Conservation (phyloP, 2,113 vertebrate species). For the Stegostoma tigrinum region DNA sequence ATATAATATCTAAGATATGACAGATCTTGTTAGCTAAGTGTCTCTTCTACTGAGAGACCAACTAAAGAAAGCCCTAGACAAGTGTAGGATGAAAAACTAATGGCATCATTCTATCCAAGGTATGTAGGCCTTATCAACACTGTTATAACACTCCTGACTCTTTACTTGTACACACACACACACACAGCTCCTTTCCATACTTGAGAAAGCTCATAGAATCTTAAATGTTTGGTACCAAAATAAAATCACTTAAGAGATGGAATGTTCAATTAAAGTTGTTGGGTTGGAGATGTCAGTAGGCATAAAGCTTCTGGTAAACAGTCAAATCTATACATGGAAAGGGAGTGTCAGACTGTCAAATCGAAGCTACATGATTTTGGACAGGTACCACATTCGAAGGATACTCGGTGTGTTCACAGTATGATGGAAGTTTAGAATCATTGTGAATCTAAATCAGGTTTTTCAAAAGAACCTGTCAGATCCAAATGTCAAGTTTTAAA, state of each 20-base stretch:
- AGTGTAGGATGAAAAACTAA: too few relatives aligned
- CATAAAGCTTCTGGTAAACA: not conserved
- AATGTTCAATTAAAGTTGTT: not conserved
- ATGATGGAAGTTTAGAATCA: not conserved
- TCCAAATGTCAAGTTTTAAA: not conserved
- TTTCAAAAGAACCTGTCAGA: not conserved
- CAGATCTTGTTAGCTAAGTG: too few relatives aligned
- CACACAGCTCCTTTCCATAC: not conserved
- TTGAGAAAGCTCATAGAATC: not conserved
- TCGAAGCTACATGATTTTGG: not conserved
- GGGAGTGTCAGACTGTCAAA: not conserved
- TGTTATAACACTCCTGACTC: not conserved
- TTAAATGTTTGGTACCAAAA: not conserved
- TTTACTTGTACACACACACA: not conserved
- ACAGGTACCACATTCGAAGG: not conserved
- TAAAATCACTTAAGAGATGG: not conserved
- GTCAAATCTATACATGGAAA: not conserved
- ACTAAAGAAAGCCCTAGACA: too few relatives aligned
- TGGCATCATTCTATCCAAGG: too few relatives aligned
- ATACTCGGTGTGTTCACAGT: not conserved
- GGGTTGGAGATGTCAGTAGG: not conserved
- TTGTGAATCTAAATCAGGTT: not conserved
- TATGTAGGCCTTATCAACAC: too few relatives aligned
- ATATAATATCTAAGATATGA: too few relatives aligned
- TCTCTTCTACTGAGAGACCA: too few relatives aligned